A percentile compares a stretch with the other conserved stretches of the same genome.
Conservation (phyloP, 1,140 invertebrate species). For the Neodiprion lecontei region DNA sequence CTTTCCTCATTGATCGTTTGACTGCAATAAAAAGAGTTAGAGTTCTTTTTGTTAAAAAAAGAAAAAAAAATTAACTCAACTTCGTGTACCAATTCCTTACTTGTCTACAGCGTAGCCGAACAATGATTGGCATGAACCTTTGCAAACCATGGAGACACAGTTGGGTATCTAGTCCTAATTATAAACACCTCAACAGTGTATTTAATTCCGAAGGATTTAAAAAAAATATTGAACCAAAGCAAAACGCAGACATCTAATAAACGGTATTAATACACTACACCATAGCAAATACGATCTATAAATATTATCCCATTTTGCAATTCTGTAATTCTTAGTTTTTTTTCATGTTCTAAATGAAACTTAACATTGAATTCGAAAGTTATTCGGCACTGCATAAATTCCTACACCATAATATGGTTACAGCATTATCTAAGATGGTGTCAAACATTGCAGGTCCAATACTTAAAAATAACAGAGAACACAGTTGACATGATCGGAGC, state of each 20-base stretch:
- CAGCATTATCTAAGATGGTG: background rate
- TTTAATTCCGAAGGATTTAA: background rate
- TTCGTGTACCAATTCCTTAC: background rate
- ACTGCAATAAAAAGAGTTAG: slow-evolving; percentile 59
- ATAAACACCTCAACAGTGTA: background rate
- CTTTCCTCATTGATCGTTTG: slow-evolving; percentile 72
- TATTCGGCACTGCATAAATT: no score
- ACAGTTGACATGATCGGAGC: background rate
- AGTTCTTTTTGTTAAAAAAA: slow-evolving; percentile 6
- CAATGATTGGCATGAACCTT: background rate
- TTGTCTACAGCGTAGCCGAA: background rate
- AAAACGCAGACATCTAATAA: no score
- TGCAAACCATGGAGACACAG: no score
- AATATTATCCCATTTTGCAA: no score
- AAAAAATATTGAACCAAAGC: no score
- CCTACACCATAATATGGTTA: background rate
- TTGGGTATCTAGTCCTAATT: background rate
- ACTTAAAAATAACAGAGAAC: no score
- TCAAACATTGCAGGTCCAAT: no score
- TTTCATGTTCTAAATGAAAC: no score
- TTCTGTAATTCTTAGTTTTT: no score
- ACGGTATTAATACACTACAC: no score
- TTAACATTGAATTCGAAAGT: no score
- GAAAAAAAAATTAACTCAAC: slow-evolving; percentile 9
- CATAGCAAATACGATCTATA: no score